These are phyloP conservation scores for Ctenomys sociabilis DNA, from an alignment of 2,113 vertebrate genomes.

Conservation along the genomic window DNA sequence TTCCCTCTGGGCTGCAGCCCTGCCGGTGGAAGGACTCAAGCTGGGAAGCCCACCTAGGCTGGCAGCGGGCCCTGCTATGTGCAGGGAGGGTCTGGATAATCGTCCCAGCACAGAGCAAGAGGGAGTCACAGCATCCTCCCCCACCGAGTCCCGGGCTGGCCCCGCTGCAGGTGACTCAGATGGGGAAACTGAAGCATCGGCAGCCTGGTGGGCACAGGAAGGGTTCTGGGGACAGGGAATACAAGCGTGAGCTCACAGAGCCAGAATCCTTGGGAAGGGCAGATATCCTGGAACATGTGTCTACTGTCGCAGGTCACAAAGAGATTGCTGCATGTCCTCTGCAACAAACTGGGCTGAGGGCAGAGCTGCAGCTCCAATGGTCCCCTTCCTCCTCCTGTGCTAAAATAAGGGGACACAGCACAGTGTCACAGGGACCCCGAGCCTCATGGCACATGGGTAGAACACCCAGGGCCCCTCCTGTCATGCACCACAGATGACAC, in stretches of 20 bases:
- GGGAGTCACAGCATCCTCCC: background rate
- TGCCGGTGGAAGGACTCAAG: background rate
- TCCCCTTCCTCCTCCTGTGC: background rate
- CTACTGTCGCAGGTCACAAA: background rate
- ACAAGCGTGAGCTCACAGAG: background rate
- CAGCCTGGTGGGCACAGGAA: background rate
- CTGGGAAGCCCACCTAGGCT: too few relatives aligned
- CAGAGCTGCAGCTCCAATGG: background rate
- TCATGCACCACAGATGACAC: background rate
- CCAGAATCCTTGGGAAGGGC: background rate
- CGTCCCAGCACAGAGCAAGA: background rate
- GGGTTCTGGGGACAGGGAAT: background rate
- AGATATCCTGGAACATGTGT: background rate
- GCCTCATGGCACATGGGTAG: background rate
- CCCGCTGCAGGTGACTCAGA: background rate
- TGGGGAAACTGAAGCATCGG: background rate
- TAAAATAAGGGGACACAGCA: background rate
- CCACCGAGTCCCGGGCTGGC: background rate
- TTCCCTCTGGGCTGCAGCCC: background rate
- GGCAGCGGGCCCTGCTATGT: too few relatives aligned
- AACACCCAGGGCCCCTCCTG: accelerated
- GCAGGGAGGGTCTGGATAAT: too few relatives aligned
- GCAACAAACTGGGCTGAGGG: background rate
- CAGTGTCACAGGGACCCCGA: background rate
- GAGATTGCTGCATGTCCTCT: too few relatives aligned